A percentile compares a stretch with the other conserved stretches of the same genome.
These are phyloP conservation scores for Hesperophylax magnus DNA, from an alignment of 1,140 invertebrate genomes.

Conservation along the genomic window DNA sequence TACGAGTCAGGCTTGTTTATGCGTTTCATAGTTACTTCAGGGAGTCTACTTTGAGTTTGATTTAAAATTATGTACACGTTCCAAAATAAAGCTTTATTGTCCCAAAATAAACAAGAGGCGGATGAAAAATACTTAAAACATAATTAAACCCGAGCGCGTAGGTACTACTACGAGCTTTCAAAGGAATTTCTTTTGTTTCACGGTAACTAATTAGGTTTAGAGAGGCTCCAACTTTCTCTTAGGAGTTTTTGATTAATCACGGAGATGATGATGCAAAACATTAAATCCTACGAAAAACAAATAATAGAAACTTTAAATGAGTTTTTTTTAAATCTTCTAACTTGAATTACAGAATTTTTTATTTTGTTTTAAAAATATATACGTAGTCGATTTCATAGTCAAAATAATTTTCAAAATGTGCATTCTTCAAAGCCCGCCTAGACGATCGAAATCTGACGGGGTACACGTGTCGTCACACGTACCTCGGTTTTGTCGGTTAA, in stretches of 20 bases:
- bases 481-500: too few species aligned
- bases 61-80: too few species aligned
- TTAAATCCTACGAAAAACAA: background rate
- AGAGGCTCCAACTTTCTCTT: background rate
- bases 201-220: constrained; percentile 25
- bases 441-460: too few species aligned
- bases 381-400: too few species aligned
- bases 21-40: too few species aligned
- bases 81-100: constrained; percentile 16
- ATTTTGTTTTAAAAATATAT: too few species aligned
- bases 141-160: constrained; percentile 30
- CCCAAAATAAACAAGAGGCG: constrained; percentile 23
- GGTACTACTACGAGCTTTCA: background rate
- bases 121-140: constrained; percentile 22
- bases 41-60: too few species aligned
- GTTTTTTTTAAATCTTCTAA: background rate
- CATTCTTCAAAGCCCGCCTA: too few species aligned
- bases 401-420: too few species aligned
- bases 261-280: constrained; percentile 37
- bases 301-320: background rate
- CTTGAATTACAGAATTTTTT: too few species aligned
- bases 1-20: too few species aligned
- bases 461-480: too few species aligned
- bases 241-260: constrained; percentile 26
- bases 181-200: constrained; percentile 4